Base-by-base conservation (phyloP, 2,888 invertebrate species). In the Leptarthrus brevirostris region DNA sequence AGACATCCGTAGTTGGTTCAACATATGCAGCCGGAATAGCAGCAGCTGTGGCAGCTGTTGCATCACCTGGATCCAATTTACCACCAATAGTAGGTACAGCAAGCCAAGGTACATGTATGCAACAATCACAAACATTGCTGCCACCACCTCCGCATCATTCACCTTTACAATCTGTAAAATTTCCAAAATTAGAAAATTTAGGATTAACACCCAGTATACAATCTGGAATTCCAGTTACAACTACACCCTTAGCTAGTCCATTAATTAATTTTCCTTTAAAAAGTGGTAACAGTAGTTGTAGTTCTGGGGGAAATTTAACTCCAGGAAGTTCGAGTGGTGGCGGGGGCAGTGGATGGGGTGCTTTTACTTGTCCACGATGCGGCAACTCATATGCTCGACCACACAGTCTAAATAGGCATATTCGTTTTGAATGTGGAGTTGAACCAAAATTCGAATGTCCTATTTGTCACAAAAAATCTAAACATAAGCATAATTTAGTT, bases 361-460 rank as follows among this genome's bases (percentile, higher is more conserved):
- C 85, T 73, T 85, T 84, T 78, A 85, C 85, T 69, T 89, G 89
- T 80, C 84, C 85, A 22, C 86, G 87, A 40, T 89, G 89, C 80
- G 89, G 89, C 30, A 89, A 89, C 77, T 85, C 86, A 24, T 89
- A 89, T 79, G 87, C 88, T 8, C 84, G 88, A 34, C 86, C 86
- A 14, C 88, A 89, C 77, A 89, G 84, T 79, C 81, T 87, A 20
- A 89, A 87, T 78, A 84, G 89, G 64, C 89, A 89, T 79, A 86
- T 88, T 73, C 86, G 87, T 74, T 88, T 89, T 80, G 89, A 89
- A 79, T 89, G 89, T 78, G 89, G 89, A 70, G 85, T 86, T 73
- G 89, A 88, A 78, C 90, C 90, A 1, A 87, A 87, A 79, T 89
- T 89, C 81, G 87, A 88, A 77, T 90, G 90, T 77, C 87, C 87